Conservation (phyloP, 2,888 invertebrate genomes). For the Trissoscelio sp. region DNA sequence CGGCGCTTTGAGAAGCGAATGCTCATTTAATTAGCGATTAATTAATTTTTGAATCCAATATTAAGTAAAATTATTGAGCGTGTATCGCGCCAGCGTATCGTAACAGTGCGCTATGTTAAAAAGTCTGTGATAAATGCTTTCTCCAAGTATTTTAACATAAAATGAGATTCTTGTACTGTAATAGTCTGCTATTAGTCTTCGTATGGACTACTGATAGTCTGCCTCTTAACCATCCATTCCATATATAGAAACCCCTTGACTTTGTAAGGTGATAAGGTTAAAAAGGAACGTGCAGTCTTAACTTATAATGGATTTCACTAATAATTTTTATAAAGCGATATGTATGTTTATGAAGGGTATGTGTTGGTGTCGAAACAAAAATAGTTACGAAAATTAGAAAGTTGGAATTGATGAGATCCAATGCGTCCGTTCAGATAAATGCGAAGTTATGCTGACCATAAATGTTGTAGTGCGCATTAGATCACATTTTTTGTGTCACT, state of each 20-base stretch:
- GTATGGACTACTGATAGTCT: constrained; percentile 65
- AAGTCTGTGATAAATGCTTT: constrained; percentile 49
- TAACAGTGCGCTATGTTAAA: constrained; percentile 15
- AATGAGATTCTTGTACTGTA: constrained; percentile 68
- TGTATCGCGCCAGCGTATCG: constrained; percentile 10
- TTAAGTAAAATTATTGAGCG: constrained; percentile 19
- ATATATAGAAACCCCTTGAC: constrained; percentile 60
- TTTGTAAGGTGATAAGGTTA: constrained; percentile 61
- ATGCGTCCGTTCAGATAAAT: constrained; percentile 12
- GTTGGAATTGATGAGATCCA: constrained; percentile 28
- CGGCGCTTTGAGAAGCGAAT: constrained; percentile 2
- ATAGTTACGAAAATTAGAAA: constrained; percentile 46
- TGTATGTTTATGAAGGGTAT: constrained; percentile 22
- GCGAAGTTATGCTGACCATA: constrained; percentile 2
- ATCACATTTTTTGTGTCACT: constrained; percentile 8
- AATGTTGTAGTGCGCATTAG: constrained; percentile 19
- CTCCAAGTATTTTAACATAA: constrained; percentile 55
- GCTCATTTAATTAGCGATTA: constrained; percentile 48
- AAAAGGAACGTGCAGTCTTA: constrained; percentile 51
- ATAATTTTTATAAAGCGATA: constrained; percentile 29
- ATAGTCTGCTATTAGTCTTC: constrained; percentile 64
- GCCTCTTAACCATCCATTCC: constrained; percentile 56
- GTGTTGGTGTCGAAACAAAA: constrained; percentile 15
- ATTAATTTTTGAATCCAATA: constrained; percentile 46
- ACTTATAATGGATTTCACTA: constrained; percentile 56